Base-by-base conservation (phyloP, 2,888 invertebrate genomes). In the Cyclophora punctaria region DNA sequence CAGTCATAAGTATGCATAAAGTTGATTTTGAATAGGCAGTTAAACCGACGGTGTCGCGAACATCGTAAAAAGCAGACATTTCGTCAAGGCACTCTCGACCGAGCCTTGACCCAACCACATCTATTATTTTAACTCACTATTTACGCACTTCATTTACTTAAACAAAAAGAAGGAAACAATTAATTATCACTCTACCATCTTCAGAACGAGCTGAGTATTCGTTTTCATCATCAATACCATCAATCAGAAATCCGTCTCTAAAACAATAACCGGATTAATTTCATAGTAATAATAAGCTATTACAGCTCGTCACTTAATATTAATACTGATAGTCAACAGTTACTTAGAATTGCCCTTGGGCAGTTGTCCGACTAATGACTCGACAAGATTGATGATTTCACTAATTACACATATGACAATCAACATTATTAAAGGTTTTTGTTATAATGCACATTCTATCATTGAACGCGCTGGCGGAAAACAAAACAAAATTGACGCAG, bases 321-420 rank as follows among this genome's bases (percentile, higher is more conserved):
- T 77, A 79, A 73, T 68, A 66, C 66, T 69, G 77, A 80, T 80
- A 75, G 79, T 83, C 83, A 80, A 78, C 81, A 76, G 80, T 75
- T 79, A 80, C 76, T 83, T 82, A 81, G 74, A 74, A 70, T 61
- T 78, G 82, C 80, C 85, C 85, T 84, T 83, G 85, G 78, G 78
- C 80, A 71, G 68, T 69, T 67, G 75, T 69, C 72, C 65, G 66
- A 64, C 79, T 86, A 86, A 86, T 83, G 83, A 77, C 78, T 73
- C 53, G 55, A 55, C 57, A 82, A 80, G 87, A 87, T 87, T 85
- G 79, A 87, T 86, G 85, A 78, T 78, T 79, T 75, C 56, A 80
- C 81, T 86, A 86, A 87, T 87, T 85, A 85, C 69, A 74, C 69
- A 70, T 71, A 82, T 73, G 86, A 87, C 86, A 86, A 84, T 82